Base-by-base conservation (phyloP, 2,797 vertebrate genomes). In the Emydoidea blandingii region DNA sequence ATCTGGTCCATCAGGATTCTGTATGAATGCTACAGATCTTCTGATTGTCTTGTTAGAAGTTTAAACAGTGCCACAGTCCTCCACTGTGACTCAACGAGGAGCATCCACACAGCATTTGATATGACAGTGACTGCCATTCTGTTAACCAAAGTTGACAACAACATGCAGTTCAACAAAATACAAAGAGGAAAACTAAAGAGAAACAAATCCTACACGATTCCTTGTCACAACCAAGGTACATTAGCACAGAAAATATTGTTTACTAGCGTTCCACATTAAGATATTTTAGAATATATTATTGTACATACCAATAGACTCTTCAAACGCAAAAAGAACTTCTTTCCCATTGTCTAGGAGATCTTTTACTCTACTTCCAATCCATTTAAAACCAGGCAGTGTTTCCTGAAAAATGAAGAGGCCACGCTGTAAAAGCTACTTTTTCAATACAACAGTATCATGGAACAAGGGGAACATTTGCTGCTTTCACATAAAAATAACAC, bases 301-400 rank as follows among this genome's bases (percentile, higher is more conserved):
- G 41, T 12, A 80, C 98, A 54, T 97, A 99, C 99, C 99, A 81
- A 99, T 99, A 5, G 99, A 99, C 95, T 99, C 99, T 96, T 99
- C 99, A 85, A 99, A 99, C 12, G 99, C 98, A 96, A 99, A 99
- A 47, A 99, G 98, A 89, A 99, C 99, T 74, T 98, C 97, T 94
- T 99, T 99, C 65, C 99, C 99, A 1, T 97, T 97, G 93, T 98
- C 98, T 41, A 98, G 84, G 50, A 99, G 98, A 87, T 99, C 98
- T 79, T 99, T 99, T 15, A 99, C 99, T 97, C 98, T 97, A 91
- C 99, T 99, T 95, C 99, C 99, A 92, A 99, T 99, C 99, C 99
- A 99, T 83, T 99, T 99, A 96, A 99, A 99, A 54, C 99, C 99
- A 15, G 99, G 99, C 62, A 99, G 98, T 5, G 99, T 99, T 97